A percentile compares a stretch with the other conserved stretches of the same genome.
Evolutionary conservation across 1,140 invertebrate species (phyloP).

Genomic region (Neoseiulus cucumeris): DNA sequence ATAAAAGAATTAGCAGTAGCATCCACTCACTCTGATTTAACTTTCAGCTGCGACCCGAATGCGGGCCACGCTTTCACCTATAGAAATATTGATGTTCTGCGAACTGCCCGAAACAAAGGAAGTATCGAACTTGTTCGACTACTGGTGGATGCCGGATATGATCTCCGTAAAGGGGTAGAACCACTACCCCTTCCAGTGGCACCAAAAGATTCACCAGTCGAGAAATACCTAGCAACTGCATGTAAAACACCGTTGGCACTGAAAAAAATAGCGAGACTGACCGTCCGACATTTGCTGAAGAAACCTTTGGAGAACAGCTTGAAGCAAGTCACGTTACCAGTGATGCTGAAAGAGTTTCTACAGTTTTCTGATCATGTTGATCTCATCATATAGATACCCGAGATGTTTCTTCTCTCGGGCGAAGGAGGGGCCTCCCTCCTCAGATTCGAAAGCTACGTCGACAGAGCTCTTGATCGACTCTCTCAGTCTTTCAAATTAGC

Average conservation of each 20-base stretch:
- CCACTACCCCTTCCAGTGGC: not conserved
- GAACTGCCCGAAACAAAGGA: not conserved
- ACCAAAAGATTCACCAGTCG: not conserved
- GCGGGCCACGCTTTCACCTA: not conserved
- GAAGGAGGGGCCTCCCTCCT: too few species aligned
- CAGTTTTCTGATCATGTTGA: not conserved
- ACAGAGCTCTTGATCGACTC: too few species aligned
- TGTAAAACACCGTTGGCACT: not conserved
- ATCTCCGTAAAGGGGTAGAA: not conserved
- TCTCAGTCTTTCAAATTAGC: too few species aligned
- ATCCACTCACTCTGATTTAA: not conserved
- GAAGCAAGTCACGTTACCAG: not conserved
- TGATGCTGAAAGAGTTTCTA: not conserved
- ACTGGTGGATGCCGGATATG: not conserved
- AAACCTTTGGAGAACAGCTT: not conserved
- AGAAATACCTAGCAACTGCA: not conserved
- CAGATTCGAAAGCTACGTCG: too few species aligned
- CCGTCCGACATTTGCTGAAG: not conserved
- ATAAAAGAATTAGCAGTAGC: not conserved
- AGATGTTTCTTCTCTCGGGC: too few species aligned
- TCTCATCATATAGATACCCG: not conserved
- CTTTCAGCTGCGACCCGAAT: not conserved
- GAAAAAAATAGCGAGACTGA: not conserved
- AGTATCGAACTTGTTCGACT: not conserved
- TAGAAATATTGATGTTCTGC: not conserved